A percentile compares a stretch with the other conserved stretches of the same genome.
These are phyloP conservation scores for Ormia ochracea DNA, from an alignment of 2,888 invertebrate genomes.

Conservation along the genomic window DNA sequence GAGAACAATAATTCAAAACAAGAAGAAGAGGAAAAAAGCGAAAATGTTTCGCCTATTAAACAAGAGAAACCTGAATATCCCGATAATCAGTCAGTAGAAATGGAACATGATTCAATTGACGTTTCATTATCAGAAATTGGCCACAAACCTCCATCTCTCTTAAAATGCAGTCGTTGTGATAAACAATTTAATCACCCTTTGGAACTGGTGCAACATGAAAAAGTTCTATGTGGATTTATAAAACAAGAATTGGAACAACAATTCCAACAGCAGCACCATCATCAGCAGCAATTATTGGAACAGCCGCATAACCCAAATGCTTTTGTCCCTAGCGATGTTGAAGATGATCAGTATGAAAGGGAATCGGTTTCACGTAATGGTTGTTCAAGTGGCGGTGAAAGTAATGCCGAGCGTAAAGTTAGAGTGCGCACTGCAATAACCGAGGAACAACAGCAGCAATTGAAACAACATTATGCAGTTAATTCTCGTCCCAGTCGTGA, in stretches of 20 bases:
- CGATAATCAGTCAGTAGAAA: background rate
- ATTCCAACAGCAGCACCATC: constrained; percentile 81
- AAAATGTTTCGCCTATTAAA: constrained; percentile 19
- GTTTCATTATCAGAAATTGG: background rate
- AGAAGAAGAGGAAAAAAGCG: constrained; percentile 68
- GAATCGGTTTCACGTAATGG: constrained; percentile 77
- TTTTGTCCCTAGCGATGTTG: constrained; percentile 77
- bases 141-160: constrained; percentile 12
- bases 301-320: constrained; percentile 61
- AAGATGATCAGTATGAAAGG: constrained; percentile 71
- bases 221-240: constrained; percentile 79
- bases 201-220: constrained; percentile 85
- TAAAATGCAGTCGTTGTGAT: constrained; percentile 80
- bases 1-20: background rate
- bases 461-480: constrained; percentile 91
- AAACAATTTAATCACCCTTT: constrained; percentile 80
- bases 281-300: constrained; percentile 77
- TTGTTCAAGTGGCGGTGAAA: constrained; percentile 78
- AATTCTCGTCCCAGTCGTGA: constrained; percentile 97
- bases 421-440: constrained; percentile 95
- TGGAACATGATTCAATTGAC: background rate
- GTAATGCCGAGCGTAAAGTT: constrained; percentile 84
- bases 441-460: constrained; percentile 92
- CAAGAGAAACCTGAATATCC: constrained; percentile 39
- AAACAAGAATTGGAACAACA: constrained; percentile 81